A percentile compares a stretch with the other conserved stretches of the same genome.
phyloP scores from a whole-genome alignment of 2,888 invertebrate genomes.

The Rhamphomyia laevipes region DNA sequence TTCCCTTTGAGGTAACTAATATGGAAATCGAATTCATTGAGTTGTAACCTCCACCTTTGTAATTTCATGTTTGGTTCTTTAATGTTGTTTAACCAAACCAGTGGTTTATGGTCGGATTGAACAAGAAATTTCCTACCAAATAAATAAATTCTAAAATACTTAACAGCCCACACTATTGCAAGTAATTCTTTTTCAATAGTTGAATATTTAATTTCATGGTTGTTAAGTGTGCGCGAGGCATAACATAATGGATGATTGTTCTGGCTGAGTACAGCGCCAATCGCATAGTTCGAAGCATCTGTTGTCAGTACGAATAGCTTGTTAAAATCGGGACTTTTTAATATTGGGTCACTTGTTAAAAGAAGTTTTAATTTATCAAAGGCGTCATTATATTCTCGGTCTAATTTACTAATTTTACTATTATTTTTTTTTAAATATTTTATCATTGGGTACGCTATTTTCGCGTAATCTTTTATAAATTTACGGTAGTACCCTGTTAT shows the following conservation, averaged over 20 bases:
- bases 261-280: slow-evolving; percentile 9
- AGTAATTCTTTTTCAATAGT: slow-evolving; percentile 7
- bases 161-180: background rate
- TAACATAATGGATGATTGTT: slow-evolving; percentile 7
- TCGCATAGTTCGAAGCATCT: slow-evolving; percentile 5
- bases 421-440: background rate
- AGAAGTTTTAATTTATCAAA: slow-evolving; percentile 11
- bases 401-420: slow-evolving; percentile 5
- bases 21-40: slow-evolving; percentile 21
- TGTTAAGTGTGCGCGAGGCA: slow-evolving; percentile 2
- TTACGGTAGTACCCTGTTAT: too few species aligned
- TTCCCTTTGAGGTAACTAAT: slow-evolving; percentile 15
- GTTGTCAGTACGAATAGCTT: slow-evolving; percentile 12
- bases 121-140: too few species aligned
- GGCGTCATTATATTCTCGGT: slow-evolving; percentile 7
- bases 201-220: slow-evolving; percentile 1
- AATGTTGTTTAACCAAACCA: too few species aligned
- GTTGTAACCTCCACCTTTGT: too few species aligned
- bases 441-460: background rate
- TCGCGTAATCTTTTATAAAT: too few species aligned
- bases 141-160: too few species aligned
- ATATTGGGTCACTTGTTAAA: slow-evolving; percentile 10
- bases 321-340: slow-evolving; percentile 22
- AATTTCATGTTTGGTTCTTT: too few species aligned
- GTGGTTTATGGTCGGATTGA: too few species aligned